Evolutionary conservation across 1,140 invertebrate genomes (phyloP), one percentile per base, ranked within the genome.

Genomic region (Hylyphantes graminicola): DNA sequence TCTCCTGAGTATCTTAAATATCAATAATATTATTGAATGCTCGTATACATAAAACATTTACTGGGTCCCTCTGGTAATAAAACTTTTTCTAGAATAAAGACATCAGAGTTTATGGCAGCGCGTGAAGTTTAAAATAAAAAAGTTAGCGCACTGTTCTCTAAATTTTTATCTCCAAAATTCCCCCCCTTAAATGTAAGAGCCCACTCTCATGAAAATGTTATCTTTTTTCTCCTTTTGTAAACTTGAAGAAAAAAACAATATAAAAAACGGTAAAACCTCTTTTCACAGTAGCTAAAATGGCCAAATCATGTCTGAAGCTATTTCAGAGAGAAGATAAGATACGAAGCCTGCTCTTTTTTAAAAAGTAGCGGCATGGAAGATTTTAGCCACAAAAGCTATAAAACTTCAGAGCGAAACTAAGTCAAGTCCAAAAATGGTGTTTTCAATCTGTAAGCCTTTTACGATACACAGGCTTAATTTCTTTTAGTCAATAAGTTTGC

Each of bases 171-270:
- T 15, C 57, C 57, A 61, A 17, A 61, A 15, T 17, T 61, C 17
- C 19, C 19, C n/a, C 51, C 17, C 17, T 73, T 57, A 19, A 55
- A n/a, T 1, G 8, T 50, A 77, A 77, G 59, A 17, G 63, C 8
- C n/a, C 63, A 77, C 63, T 77, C 15, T 2, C 13, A n/a, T 13
- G 48, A 53, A n/a, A 17, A 15, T 10, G 17, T 63, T 77, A 65
- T 64, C 63, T 77, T 51, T 35, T 35, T 35, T 35, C 17, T 12
- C 15, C 50, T 17, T 55, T 53, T 77, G 54, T 64, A 63, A 77
- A 65, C 59, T 21, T 8, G 54, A 75, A 10, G 50, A 21, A 64
- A 48, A n/a, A 51, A 77, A 64, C 75, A 77, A 77, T 65, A 63
- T 75, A 64, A 64, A n/a, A 77, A 64, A 19, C 21, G n/a, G 59